Evolutionary conservation across 2,888 invertebrate genomes (phyloP).

Genomic region (Portevinia maculata): DNA sequence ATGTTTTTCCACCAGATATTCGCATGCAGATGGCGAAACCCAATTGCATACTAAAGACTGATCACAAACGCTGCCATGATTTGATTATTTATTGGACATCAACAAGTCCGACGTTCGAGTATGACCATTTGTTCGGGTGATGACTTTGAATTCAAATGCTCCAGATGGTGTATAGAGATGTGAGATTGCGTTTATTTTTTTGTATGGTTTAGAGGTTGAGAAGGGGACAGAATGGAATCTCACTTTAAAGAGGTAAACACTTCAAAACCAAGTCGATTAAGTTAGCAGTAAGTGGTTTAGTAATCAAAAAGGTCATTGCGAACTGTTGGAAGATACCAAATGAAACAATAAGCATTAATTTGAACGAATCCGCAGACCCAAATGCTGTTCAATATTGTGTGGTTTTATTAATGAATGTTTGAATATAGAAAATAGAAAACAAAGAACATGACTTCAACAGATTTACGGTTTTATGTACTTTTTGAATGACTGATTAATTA

Average conservation of each 20-base stretch:
- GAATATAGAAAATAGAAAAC: too few relatives aligned
- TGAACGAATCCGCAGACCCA: neutral
- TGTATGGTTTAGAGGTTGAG: slow-evolving; percentile 8
- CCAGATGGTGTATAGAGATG: slow-evolving; percentile 21
- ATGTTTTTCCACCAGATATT: neutral
- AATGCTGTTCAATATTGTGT: neutral
- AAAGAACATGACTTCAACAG: too few relatives aligned
- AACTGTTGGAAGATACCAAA: neutral
- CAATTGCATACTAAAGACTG: slow-evolving; percentile 18
- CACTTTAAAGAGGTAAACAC: too few relatives aligned
- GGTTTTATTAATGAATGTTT: too few relatives aligned
- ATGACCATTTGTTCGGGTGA: neutral
- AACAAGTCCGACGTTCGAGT: neutral
- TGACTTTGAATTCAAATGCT: slow-evolving; percentile 29
- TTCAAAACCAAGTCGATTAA: too few relatives aligned
- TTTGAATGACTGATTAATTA: too few relatives aligned
- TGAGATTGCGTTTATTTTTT: neutral
- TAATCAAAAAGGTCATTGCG: neutral
- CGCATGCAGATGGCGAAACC: slow-evolving; percentile 39
- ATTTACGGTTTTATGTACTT: too few relatives aligned
- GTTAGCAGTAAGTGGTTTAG: neutral
- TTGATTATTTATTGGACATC: slow-evolving; percentile 36
- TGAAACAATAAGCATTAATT: neutral
- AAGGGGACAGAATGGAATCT: neutral
- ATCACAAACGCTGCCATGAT: slow-evolving; percentile 33